Percentiles rank a stretch among this genome's conserved stretches.
Evolutionary conservation across 2,888 invertebrate genomes (phyloP).

Genomic region (Cosmia trapezina): DNA sequence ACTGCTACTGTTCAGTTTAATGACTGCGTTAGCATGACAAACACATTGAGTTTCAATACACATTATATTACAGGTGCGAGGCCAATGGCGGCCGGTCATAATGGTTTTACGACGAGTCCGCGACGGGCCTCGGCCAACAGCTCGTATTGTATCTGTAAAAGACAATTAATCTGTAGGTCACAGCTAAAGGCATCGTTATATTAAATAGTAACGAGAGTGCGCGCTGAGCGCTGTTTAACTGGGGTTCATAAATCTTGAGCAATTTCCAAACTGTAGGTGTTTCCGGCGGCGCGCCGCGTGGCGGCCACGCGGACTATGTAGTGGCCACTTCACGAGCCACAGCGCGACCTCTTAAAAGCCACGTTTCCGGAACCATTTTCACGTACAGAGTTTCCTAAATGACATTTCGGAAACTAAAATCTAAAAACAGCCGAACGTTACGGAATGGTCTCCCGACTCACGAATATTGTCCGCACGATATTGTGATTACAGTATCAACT

Average conservation of each 20-base stretch:
- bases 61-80: slow-evolving; percentile 7
- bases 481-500: not conserved
- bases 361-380: slow-evolving; percentile 22
- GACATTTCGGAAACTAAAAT: slow-evolving; percentile 12
- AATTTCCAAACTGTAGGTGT: slow-evolving; percentile 32
- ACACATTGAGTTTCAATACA: slow-evolving; percentile 23
- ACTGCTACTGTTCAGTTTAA: slow-evolving; percentile 6
- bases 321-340: slow-evolving; percentile 29
- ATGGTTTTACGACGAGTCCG: slow-evolving; percentile 25
- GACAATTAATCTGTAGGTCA: slow-evolving; percentile 22
- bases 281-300: slow-evolving; percentile 14
- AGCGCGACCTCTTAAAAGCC: slow-evolving; percentile 18
- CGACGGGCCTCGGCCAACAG: not conserved
- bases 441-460: not conserved
- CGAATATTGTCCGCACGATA: not conserved
- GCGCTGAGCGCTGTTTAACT: slow-evolving; percentile 27
- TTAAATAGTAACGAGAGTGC: slow-evolving; percentile 17
- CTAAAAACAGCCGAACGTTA: not conserved
- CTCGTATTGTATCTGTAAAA: slow-evolving; percentile 7
- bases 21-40: slow-evolving; percentile 25
- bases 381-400: too few species aligned
- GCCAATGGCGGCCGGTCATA: slow-evolving; percentile 22
- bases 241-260: slow-evolving; percentile 43
- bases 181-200: slow-evolving; percentile 10
- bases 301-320: slow-evolving; percentile 9